Conservation (phyloP, 1,140 invertebrate genomes). For the Eurosta solidaginis region DNA sequence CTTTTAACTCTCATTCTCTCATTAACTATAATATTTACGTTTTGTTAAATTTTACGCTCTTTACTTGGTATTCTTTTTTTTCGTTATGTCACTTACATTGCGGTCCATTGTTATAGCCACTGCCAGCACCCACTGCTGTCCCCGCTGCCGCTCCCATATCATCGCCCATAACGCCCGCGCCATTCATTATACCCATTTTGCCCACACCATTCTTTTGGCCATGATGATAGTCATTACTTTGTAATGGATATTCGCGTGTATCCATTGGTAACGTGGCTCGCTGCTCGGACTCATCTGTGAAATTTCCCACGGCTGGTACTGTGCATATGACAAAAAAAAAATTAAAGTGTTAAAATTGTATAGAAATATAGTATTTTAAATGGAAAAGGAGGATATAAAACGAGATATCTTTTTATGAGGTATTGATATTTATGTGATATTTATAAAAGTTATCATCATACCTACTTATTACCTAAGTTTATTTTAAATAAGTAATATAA, state of each 20-base stretch:
- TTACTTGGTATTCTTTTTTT: not conserved
- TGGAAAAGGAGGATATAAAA: not conserved
- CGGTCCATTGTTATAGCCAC: constrained; percentile 55
- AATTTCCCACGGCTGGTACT: constrained; percentile 73
- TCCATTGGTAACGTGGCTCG: constrained; percentile 51
- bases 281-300: constrained; percentile 66
- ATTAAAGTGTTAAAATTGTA: not conserved
- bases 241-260: constrained; percentile 68
- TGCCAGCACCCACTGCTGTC: constrained; percentile 34
- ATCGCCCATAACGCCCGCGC: constrained; percentile 37
- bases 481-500: too few relatives aligned
- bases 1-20: not conserved
- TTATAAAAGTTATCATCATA: not conserved
- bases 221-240: constrained; percentile 71
- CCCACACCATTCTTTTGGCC: constrained; percentile 61
- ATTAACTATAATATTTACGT: not conserved
- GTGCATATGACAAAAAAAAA: constrained; percentile 34
- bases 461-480: too few relatives aligned
- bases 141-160: constrained; percentile 29
- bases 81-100: constrained; percentile 47
- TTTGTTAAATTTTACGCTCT: not conserved
- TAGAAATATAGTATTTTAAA: not conserved
- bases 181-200: constrained; percentile 35
- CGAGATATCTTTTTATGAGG: not conserved
- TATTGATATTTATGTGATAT: not conserved